Evolutionary conservation across 2,113 vertebrate genomes (phyloP).

Genomic region (Hypocryptadius cinnamomeus): DNA sequence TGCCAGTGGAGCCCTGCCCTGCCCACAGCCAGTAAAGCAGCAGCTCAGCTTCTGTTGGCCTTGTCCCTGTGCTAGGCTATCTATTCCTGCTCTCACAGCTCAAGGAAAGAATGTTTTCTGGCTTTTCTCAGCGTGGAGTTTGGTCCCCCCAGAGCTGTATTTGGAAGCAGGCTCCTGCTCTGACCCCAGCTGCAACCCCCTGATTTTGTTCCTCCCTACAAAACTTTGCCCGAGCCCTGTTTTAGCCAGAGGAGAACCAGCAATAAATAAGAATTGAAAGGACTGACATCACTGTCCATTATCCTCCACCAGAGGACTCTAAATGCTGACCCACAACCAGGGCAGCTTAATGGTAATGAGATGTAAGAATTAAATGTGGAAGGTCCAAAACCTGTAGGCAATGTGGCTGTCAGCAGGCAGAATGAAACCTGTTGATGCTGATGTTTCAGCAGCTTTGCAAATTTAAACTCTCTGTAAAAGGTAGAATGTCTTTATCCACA

Average conservation of each 20-base stretch:
- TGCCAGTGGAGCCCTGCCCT: background rate
- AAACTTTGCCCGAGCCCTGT: background rate
- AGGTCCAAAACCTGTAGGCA: background rate
- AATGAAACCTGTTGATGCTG: conserved; percentile 14
- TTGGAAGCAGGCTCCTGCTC: background rate
- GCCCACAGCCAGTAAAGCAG: background rate
- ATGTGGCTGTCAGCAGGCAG: conserved; percentile 1
- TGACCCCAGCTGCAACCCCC: background rate
- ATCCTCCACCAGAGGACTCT: background rate
- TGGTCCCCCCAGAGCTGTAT: background rate
- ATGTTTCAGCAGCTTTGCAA: conserved; percentile 52
- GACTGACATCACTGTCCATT: background rate
- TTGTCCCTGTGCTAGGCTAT: background rate
- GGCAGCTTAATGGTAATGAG: background rate
- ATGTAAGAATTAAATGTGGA: background rate
- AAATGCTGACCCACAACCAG: background rate
- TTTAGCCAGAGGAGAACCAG: background rate
- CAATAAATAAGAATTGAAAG: background rate
- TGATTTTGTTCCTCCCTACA: background rate
- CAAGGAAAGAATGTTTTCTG: background rate
- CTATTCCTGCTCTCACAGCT: background rate
- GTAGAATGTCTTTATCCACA: conserved; percentile 66
- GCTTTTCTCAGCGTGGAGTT: background rate
- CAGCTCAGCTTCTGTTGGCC: background rate
- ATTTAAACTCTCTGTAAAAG: conserved; percentile 46